A percentile compares a stretch with the other conserved stretches of the same genome.
Conservation (phyloP, 2,888 invertebrate genomes). For the Bruchidius siliquastri region DNA sequence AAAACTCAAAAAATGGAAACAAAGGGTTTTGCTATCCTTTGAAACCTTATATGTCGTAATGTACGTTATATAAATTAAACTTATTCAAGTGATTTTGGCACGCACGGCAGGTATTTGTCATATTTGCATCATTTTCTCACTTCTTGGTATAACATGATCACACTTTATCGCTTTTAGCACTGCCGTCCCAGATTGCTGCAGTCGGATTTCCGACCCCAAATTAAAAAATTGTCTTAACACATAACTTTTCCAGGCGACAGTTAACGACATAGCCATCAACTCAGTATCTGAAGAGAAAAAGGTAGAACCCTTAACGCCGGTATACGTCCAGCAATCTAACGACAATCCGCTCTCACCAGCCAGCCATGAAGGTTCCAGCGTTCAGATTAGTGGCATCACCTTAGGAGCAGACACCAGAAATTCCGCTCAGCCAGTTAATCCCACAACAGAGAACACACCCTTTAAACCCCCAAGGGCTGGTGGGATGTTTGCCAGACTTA, state of each 20-base stretch:
- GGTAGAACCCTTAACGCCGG: constrained; percentile 11
- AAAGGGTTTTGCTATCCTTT: too few relatives aligned
- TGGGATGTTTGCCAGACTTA: constrained; percentile 39
- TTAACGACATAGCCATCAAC: constrained; percentile 36
- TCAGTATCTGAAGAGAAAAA: constrained; percentile 32
- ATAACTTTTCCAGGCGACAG: constrained; percentile 35
- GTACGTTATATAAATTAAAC: too few relatives aligned
- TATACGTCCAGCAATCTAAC: constrained; percentile 2
- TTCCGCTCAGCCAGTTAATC: constrained; percentile 11
- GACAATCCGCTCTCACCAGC: constrained; percentile 6
- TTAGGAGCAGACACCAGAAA: constrained; percentile 29
- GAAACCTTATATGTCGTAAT: too few relatives aligned
- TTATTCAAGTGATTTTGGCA: too few relatives aligned
- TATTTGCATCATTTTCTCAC: too few relatives aligned
- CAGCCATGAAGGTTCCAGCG: constrained; percentile 20
- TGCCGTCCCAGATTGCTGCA: too few relatives aligned
- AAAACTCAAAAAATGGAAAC: too few relatives aligned
- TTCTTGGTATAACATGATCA: too few relatives aligned
- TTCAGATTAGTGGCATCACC: constrained; percentile 35
- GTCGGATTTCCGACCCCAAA: too few relatives aligned
- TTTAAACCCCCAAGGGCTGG: constrained; percentile 38
- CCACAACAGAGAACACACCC: constrained; percentile 23
- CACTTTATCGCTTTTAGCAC: too few relatives aligned
- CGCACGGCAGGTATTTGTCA: too few relatives aligned
- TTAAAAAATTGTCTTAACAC: too few relatives aligned